Base-by-base conservation (phyloP, 2,888 invertebrate genomes). In the Agrochola litura region DNA sequence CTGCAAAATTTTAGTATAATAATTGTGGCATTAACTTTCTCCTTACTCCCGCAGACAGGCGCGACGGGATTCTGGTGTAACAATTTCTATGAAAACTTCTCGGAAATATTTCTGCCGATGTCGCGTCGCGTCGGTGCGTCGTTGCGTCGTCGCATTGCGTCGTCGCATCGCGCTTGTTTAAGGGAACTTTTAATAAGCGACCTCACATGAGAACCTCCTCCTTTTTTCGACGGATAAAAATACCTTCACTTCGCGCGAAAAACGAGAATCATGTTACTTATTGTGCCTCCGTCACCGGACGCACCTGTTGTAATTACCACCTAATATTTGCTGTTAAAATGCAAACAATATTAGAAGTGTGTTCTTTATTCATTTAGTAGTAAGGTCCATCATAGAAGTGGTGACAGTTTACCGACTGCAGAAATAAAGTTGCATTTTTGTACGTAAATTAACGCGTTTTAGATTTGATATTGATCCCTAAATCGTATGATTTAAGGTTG, bases 231-330 rank as follows among this genome's bases (percentile, higher is more conserved):
- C 10, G 10, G 4, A n/a, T 6, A 12, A 56, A 82, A 82, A 82
- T 86, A 78, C 87, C 65, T 84, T 81, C 78, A 66, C 79, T 56
- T 81, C n/a, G n/a, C 64, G 54, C 71, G 60, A 71, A 83, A 82
- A 88, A 30, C 84, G 73, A 78, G 79, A 73, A 77, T 88, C 88
- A 65, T 41, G 76, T 86, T 85, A 75, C 87, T 64, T 81, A 78
- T 79, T 86, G 79, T 86, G 30, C 67, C 68, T 79, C 64, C 74
- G 72, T 60, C 64, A 78, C 77, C 78, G 82, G 83, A 85, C 71
- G 80, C 88, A 88, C 88, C 85, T 88, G 87, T 88, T 84, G 74
- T 82, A 54, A 80, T 82, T 66, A 79, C 87, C 63, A 83, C 10
- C 22, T 79, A 69, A 49, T 25, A 66, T 65, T 67, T 80, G 41